Base-by-base conservation (phyloP, 2,888 invertebrate genomes). In the Megastigmus dorsalis region DNA sequence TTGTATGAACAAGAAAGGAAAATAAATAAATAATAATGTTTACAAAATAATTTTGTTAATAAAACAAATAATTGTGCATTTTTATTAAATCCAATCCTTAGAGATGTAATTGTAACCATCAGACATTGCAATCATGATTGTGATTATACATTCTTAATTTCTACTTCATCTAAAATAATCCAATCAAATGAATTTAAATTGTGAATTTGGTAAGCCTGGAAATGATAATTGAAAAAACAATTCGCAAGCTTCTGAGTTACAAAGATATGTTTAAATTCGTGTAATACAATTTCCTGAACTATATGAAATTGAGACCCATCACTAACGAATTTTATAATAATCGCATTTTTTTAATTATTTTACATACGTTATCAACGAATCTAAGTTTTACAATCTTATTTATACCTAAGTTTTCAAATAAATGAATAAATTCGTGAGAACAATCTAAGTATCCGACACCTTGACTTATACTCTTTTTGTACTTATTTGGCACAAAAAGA, bases 1-100 rank as follows among this genome's bases (percentile, higher is more conserved):
- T n/a, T n/a, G n/a, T n/a, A n/a, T n/a, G n/a, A n/a, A n/a, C n/a
- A n/a, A n/a, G n/a, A n/a, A n/a, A n/a, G n/a, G n/a, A n/a, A n/a
- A n/a, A n/a, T n/a, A n/a, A n/a, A n/a, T n/a, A n/a, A n/a, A n/a
- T n/a, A n/a, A n/a, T n/a, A n/a, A n/a, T n/a, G n/a, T n/a, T n/a
- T n/a, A n/a, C n/a, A n/a, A n/a, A n/a, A n/a, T n/a, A n/a, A n/a
- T n/a, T n/a, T n/a, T n/a, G n/a, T n/a, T n/a, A n/a, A n/a, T n/a
- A n/a, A n/a, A n/a, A n/a, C n/a, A n/a, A n/a, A n/a, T n/a, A n/a
- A n/a, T n/a, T n/a, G n/a, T n/a, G n/a, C n/a, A n/a, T n/a, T n/a
- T n/a, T n/a, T n/a, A 48, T 48, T 48, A 48, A 20, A 48, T 20
- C 48, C 48, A 48, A 48, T 20, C 18, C 18, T 48, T 48, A 48